These are phyloP conservation scores for Aurelia aurita complex sp. Pacific DNA, from an alignment of 30 jellyfish, hydroid and myxozoan genomes.

Conservation along the genomic window DNA sequence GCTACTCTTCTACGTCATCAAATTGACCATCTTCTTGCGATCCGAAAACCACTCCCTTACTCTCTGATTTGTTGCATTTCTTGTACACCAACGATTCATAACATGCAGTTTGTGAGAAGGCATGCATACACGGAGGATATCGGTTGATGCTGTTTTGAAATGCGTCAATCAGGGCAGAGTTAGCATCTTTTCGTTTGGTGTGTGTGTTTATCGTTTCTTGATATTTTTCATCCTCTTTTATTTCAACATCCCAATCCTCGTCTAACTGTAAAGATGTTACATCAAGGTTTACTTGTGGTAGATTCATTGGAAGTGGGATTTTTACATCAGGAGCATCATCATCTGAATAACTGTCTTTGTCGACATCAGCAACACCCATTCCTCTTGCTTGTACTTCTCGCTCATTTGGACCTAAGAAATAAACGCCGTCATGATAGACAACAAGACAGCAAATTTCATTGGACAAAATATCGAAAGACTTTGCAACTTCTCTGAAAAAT, in stretches of 20 bases:
- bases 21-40: slow-evolving; percentile 73
- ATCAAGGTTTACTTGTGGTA: neutral
- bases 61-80: neutral
- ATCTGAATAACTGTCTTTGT: too few species aligned
- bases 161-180: slow-evolving; percentile 52
- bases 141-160: slow-evolving; percentile 74
- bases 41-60: neutral
- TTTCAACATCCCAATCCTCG: slow-evolving; percentile 93
- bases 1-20: slow-evolving; percentile 76
- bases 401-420: neutral
- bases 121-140: slow-evolving; percentile 87
- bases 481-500: too few species aligned
- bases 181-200: slow-evolving; percentile 30
- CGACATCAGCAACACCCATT: too few species aligned
- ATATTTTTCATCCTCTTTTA: slow-evolving; percentile 38
- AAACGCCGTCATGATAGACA: too few species aligned
- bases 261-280: slow-evolving; percentile 1
- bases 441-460: too few species aligned
- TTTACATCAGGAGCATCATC: neutral
- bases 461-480: too few species aligned
- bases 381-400: neutral
- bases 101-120: slow-evolving; percentile 67
- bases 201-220: slow-evolving; percentile 43
- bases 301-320: neutral
- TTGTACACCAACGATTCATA: slow-evolving; percentile 79